phyloP scores from a whole-genome alignment of 1,140 invertebrate genomes.

The Cherax destructor region DNA sequence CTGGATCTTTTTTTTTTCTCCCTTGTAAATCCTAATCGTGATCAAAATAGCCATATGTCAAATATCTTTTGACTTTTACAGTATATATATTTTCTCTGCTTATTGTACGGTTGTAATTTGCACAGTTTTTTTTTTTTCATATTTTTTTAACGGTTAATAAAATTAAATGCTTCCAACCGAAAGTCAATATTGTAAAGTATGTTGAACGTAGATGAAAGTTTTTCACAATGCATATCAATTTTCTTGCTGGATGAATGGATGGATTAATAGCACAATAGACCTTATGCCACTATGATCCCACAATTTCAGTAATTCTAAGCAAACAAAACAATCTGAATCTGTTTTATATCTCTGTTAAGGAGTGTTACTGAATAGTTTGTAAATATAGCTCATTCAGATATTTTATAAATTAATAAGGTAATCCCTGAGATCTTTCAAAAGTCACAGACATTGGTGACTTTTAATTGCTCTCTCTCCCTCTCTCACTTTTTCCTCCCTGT shows the following conservation, averaged over 20 bases:
- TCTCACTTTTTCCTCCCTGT: not conserved
- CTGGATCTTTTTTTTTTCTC: conserved; percentile 1
- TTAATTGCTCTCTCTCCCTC: not conserved
- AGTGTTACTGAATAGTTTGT: not conserved
- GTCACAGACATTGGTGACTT: not conserved
- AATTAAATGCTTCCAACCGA: too few relatives aligned
- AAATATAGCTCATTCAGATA: not conserved
- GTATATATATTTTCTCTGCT: not conserved
- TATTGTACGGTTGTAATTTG: not conserved
- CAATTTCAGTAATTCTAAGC: not conserved
- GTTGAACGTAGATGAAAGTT: too few relatives aligned
- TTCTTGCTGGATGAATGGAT: too few relatives aligned
- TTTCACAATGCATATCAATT: too few relatives aligned
- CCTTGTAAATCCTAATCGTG: not conserved
- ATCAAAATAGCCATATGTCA: not conserved
- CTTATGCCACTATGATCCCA: not conserved
- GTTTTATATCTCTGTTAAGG: not conserved
- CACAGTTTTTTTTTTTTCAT: not conserved
- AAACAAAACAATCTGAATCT: not conserved
- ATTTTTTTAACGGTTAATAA: too few relatives aligned
- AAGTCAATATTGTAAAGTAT: too few relatives aligned
- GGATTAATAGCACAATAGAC: not conserved
- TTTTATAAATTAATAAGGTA: not conserved
- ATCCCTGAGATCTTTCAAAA: not conserved
- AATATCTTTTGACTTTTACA: not conserved